A percentile compares a stretch with the other conserved stretches of the same genome.
Conservation (phyloP, 2,888 invertebrate species). For the Microdon myrmicae region DNA sequence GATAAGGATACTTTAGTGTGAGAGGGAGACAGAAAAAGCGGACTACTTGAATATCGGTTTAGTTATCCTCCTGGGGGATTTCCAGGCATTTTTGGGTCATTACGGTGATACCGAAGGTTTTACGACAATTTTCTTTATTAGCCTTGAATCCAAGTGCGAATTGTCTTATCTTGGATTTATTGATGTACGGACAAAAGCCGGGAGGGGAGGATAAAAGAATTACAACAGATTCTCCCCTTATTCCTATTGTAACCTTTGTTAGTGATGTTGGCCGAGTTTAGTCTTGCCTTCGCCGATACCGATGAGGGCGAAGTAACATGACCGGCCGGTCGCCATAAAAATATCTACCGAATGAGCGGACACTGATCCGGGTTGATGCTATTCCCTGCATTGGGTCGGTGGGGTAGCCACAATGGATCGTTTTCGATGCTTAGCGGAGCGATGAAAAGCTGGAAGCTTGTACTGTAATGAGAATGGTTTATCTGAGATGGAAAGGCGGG, state of each 20-base stretch:
- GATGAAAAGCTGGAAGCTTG: conserved; percentile 24
- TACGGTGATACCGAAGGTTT: conserved; percentile 50
- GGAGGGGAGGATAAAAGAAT: conserved; percentile 15
- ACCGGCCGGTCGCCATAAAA: too few relatives aligned
- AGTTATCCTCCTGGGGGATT: conserved; percentile 37
- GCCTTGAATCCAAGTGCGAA: conserved; percentile 51
- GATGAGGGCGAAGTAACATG: too few relatives aligned
- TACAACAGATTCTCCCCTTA: conserved; percentile 1
- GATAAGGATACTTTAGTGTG: too few relatives aligned
- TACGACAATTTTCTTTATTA: conserved; percentile 53
- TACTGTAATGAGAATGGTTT: conserved; percentile 46
- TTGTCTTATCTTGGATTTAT: conserved; percentile 52
- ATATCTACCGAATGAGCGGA: conserved; percentile 22
- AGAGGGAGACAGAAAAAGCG: too few relatives aligned
- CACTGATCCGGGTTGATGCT: conserved; percentile 33
- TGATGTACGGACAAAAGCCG: conserved; percentile 34
- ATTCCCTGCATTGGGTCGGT: not conserved
- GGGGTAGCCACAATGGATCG: too few relatives aligned
- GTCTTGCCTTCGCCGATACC: too few relatives aligned
- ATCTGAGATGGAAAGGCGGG: conserved; percentile 3
- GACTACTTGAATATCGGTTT: conserved; percentile 21
- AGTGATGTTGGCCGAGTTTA: not conserved
- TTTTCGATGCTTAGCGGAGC: conserved; percentile 10
- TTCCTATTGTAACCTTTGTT: conserved; percentile 3
- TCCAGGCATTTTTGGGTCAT: conserved; percentile 47